A percentile compares a stretch with the other conserved stretches of the same genome.
Conservation (phyloP, 2,797 vertebrate species). For the Sternarchorhynchus goeldii region DNA sequence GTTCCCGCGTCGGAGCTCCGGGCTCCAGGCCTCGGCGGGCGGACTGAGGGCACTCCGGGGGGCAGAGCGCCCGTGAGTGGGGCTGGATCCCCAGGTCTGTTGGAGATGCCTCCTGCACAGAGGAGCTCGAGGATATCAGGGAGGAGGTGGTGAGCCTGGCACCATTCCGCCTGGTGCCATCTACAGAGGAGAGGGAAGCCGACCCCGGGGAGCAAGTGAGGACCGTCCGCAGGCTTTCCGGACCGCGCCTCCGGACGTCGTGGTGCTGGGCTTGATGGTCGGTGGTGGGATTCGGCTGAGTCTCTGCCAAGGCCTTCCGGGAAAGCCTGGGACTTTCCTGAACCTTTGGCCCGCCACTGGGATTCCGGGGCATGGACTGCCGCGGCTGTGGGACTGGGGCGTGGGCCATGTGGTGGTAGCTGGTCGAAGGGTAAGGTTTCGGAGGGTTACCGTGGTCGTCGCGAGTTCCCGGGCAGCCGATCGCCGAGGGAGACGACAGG, state of each 20-base stretch:
- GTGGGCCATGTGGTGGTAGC: constrained; percentile 73
- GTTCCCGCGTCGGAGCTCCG: constrained; percentile 72
- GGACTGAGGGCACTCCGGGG: constrained; percentile 77
- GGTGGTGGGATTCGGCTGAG: constrained; percentile 66
- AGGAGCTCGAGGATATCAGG: constrained; percentile 64
- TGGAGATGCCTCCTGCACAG: constrained; percentile 81
- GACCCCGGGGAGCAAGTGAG: constrained; percentile 57
- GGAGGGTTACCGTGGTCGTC: constrained; percentile 71
- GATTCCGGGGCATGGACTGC: constrained; percentile 62
- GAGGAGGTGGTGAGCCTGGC: constrained; percentile 56
- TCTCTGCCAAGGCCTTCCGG: constrained; percentile 67
- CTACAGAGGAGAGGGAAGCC: constrained; percentile 46
- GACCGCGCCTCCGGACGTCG: constrained; percentile 44
- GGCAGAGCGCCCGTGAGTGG: constrained; percentile 59
- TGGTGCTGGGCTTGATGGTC: constrained; percentile 63
- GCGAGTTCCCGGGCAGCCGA: constrained; percentile 75
- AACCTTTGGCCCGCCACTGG: constrained; percentile 55
- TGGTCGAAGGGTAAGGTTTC: constrained; percentile 78
- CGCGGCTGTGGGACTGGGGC: constrained; percentile 72
- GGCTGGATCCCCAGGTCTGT: constrained; percentile 49
- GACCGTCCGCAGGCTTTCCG: constrained; percentile 62
- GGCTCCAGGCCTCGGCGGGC: constrained; percentile 73
- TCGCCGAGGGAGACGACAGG: constrained; percentile 69
- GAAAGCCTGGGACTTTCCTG: constrained; percentile 68
- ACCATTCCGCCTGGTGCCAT: constrained; percentile 55